Base-by-base conservation (phyloP, 2,797 vertebrate genomes). In the Hippopotamyrus pictus region DNA sequence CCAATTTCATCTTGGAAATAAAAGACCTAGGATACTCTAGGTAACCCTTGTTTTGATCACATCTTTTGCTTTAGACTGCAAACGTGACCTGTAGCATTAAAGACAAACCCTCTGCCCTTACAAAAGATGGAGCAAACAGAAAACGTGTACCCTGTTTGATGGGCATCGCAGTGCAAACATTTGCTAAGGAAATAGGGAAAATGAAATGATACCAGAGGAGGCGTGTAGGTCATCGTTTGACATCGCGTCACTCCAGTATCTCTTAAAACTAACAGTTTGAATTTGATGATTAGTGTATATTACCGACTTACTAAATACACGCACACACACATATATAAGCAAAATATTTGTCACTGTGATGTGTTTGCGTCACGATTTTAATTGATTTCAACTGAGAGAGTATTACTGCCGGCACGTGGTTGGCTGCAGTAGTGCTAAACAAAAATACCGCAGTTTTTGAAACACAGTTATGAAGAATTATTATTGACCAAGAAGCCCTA, bases 171-270 rank as follows among this genome's bases (percentile, higher is more conserved):
- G 48, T 12, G 48, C 82, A 85, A 85, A 85, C 48, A 85, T 85
- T 85, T 85, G 3, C 82, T 85, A 51, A 85, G 82, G 82, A 83
- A 83, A 83, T 83, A 46, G 46, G 79, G 79, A 85, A 85, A 48
- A 85, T 85, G 82, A 85, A 51, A 48, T 29, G 50, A 51, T 50
- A 17, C 48, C 82, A 7, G 22, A 85, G 46, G 44, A 84, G 46
- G 48, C 25, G 9, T 85, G 19, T 48, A 29, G 48, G n/a, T 85
- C 50, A 51, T 48, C n/a, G 7, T 48, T 83, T 51, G 69, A 73
- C 33, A 85, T 51, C 51, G 19, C 76, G 82, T 50, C 82, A 85
- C 11, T 11, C 22, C 82, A 22, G 48, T 25, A 29, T 48, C 48
- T 48, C 82, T 29, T 51, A 48, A 85, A 85, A 51, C 48, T 51